phyloP scores from a whole-genome alignment of 2,888 invertebrate species.

The Drosophila basisetae region DNA sequence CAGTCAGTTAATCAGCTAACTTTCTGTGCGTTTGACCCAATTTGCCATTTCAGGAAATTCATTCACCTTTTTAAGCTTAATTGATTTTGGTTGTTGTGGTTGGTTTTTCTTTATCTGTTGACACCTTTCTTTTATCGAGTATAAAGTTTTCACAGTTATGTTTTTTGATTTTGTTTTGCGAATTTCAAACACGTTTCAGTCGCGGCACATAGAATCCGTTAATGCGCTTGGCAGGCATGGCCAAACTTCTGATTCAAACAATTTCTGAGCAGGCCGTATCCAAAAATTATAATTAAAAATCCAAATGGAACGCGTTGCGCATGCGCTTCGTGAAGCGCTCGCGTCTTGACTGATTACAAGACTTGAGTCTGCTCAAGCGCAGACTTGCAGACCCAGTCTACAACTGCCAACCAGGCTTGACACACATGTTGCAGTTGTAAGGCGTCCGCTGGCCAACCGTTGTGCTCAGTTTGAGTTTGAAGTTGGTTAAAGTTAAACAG shows the following conservation, averaged over 20 bases:
- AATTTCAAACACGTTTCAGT: conserved; percentile 70
- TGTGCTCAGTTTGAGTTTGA: neutral
- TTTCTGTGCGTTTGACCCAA: conserved; percentile 72
- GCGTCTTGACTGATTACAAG: conserved; percentile 53
- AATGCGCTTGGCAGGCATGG: conserved; percentile 47
- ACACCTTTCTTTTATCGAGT: conserved; percentile 29
- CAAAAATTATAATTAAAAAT: neutral
- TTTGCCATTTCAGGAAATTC: conserved; percentile 52
- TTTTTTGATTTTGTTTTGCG: conserved; percentile 39
- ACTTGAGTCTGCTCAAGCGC: conserved; percentile 14
- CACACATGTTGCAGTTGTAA: conserved; percentile 13
- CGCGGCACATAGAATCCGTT: conserved; percentile 60
- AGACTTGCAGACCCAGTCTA: conserved; percentile 2
- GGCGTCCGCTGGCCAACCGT: neutral
- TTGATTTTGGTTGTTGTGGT: conserved; percentile 28
- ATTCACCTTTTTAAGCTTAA: conserved; percentile 66
- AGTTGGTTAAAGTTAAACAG: neutral
- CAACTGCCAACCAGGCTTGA: conserved; percentile 12
- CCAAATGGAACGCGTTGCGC: conserved; percentile 45
- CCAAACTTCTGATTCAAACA: conserved; percentile 9
- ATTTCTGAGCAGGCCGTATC: neutral
- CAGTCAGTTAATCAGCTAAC: conserved; percentile 13
- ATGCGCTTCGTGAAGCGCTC: conserved; percentile 61
- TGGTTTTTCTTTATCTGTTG: conserved; percentile 30
- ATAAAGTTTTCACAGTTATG: conserved; percentile 37